Conservation (phyloP, 2,113 vertebrate genomes). For the Pseudopipra pipra region DNA sequence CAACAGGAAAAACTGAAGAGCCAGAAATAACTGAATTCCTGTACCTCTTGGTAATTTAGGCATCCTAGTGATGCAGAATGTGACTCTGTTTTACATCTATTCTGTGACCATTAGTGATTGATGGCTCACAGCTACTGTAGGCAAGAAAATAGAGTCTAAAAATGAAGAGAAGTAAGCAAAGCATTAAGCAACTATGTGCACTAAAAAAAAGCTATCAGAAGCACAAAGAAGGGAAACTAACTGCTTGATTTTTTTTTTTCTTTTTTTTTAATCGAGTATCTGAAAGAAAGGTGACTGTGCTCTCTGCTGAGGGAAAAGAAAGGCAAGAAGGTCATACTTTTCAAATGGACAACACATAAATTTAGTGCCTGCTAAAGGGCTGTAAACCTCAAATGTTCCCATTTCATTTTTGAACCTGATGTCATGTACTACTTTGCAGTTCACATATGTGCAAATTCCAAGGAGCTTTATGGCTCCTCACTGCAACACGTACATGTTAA, state of each 20-base stretch:
- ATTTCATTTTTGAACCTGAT: not conserved
- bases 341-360: not conserved
- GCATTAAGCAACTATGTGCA: not conserved
- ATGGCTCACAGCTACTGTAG: not conserved
- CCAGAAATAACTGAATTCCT: not conserved
- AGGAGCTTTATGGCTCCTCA: not conserved
- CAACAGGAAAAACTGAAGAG: not conserved
- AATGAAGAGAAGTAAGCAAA: not conserved
- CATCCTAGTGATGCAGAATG: not conserved
- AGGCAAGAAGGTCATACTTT: not conserved
- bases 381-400: not conserved
- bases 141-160: not conserved
- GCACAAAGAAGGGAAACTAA: not conserved
- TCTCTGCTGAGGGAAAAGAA: not conserved
- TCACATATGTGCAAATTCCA: rapidly evolving
- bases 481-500: not conserved
- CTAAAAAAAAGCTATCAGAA: not conserved
- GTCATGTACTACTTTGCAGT: not conserved
- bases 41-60: not conserved
- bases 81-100: not conserved
- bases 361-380: no score
- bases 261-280: no score
- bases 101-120: not conserved
- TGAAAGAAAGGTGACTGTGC: not conserved
- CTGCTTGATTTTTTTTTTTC: not conserved